phyloP scores from a whole-genome alignment of 1,140 invertebrate species.

The Temnothorax nylanderi region DNA sequence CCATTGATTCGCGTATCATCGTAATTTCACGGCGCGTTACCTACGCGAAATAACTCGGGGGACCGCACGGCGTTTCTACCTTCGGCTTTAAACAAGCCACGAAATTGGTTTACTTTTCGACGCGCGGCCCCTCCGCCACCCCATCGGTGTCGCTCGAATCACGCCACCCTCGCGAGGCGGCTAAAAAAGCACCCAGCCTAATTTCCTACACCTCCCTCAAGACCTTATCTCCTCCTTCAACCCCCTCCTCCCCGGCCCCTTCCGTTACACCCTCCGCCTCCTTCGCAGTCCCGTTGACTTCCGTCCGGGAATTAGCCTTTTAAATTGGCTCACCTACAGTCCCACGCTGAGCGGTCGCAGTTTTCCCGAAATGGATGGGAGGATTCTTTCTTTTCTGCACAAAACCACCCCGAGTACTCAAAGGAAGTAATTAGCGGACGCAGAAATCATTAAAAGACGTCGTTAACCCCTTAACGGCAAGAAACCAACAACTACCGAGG shows the following conservation, averaged over 20 bases:
- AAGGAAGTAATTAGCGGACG: constrained; percentile 33
- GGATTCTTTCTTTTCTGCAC: not conserved
- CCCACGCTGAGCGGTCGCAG: constrained; percentile 27
- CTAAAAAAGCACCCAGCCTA: constrained; percentile 80
- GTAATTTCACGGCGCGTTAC: constrained; percentile 86
- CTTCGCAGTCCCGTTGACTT: constrained; percentile 65
- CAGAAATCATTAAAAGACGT: constrained; percentile 20
- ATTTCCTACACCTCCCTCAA: constrained; percentile 77
- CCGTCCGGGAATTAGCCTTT: constrained; percentile 83
- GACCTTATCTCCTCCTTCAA: constrained; percentile 50
- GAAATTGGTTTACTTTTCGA: constrained; percentile 85
- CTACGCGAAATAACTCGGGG: constrained; percentile 85
- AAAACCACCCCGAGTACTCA: not conserved
- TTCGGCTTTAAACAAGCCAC: constrained; percentile 85
- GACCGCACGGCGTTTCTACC: constrained; percentile 76
- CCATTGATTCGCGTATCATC: constrained; percentile 85
- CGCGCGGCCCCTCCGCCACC: constrained; percentile 49
- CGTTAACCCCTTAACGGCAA: constrained; percentile 41
- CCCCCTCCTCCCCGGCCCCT: not conserved
- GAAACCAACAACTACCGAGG: not conserved
- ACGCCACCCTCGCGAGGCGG: constrained; percentile 70
- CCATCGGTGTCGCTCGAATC: constrained; percentile 68
- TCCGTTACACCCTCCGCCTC: not conserved
- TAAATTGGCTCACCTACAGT: constrained; percentile 83
- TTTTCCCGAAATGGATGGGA: constrained; percentile 22